Conservation (phyloP, 1,140 invertebrate species). For the Caenorhabditis tropicalis region DNA sequence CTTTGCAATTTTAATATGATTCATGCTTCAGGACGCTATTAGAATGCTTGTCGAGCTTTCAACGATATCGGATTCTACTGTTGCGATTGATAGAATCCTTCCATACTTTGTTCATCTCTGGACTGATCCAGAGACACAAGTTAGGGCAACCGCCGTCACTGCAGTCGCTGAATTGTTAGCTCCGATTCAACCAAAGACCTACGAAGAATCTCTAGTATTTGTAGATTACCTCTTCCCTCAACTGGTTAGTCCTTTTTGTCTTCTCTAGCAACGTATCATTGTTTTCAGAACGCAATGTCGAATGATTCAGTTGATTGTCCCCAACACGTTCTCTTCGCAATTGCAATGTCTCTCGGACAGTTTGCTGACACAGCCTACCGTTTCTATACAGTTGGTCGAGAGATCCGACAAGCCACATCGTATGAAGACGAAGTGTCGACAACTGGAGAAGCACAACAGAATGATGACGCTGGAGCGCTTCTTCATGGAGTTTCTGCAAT, state of each 20-base stretch:
- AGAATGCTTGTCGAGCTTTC: conserved; percentile 62
- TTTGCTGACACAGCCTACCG: conserved; percentile 41
- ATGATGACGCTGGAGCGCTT: neutral
- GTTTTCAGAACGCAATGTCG: conserved; percentile 2
- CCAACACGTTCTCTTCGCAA: conserved; percentile 18
- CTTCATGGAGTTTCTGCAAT: conserved; percentile 18
- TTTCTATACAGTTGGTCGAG: conserved; percentile 19
- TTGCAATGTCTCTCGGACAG: conserved; percentile 35
- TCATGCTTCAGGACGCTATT: conserved; percentile 64
- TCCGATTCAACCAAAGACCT: conserved; percentile 57
- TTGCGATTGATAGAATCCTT: conserved; percentile 67
- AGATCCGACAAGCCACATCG: neutral
- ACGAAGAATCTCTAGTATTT: conserved; percentile 68
- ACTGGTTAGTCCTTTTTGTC: conserved; percentile 48
- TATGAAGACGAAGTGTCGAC: neutral
- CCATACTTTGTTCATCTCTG: conserved; percentile 62
- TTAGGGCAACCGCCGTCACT: conserved; percentile 65
- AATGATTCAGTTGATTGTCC: conserved; percentile 20
- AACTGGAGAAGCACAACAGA: neutral
- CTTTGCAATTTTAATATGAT: neutral
- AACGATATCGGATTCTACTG: conserved; percentile 52
- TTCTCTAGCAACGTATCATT: neutral
- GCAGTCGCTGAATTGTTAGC: conserved; percentile 62
- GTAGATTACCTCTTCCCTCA: conserved; percentile 69
- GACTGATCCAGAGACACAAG: conserved; percentile 49